A percentile compares a stretch with the other conserved stretches of the same genome.
Conservation (phyloP, 2,888 invertebrate genomes). For the Callyntrura guangdongensis region DNA sequence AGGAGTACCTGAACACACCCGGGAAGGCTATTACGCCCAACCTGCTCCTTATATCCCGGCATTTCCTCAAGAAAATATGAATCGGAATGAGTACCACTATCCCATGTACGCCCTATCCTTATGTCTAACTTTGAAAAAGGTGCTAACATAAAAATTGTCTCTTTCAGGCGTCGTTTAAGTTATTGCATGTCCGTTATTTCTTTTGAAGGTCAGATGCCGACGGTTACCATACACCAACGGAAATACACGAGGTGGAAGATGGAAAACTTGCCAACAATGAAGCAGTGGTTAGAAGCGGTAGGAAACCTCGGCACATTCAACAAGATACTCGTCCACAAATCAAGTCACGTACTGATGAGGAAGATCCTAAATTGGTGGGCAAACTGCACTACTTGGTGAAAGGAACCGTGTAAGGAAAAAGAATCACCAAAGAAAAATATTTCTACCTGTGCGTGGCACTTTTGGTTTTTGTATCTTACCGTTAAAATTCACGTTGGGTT, state of each 20-base stretch:
- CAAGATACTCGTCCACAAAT: background rate
- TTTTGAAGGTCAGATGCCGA: constrained; percentile 57
- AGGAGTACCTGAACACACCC: background rate
- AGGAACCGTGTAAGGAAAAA: constrained; percentile 76
- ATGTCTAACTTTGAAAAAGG: no score
- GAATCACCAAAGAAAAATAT: background rate
- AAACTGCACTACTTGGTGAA: constrained; percentile 77
- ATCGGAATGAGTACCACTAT: background rate
- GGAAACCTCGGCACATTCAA: background rate
- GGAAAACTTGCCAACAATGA: background rate
- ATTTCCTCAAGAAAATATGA: constrained; percentile 26
- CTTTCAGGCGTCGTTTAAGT: background rate
- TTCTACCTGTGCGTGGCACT: background rate
- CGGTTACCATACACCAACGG: background rate
- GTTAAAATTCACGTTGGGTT: no score
- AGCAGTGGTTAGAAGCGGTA: background rate
- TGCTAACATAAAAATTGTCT: no score
- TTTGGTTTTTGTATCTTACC: no score
- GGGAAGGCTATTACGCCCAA: background rate
- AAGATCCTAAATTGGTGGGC: constrained; percentile 66
- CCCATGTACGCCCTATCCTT: background rate
- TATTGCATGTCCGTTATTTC: background rate
- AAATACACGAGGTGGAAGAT: background rate
- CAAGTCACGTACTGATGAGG: background rate
- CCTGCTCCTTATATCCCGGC: constrained; percentile 24